Base-by-base conservation (phyloP, 2,797 vertebrate species). In the Eupleurogrammus muticus region DNA sequence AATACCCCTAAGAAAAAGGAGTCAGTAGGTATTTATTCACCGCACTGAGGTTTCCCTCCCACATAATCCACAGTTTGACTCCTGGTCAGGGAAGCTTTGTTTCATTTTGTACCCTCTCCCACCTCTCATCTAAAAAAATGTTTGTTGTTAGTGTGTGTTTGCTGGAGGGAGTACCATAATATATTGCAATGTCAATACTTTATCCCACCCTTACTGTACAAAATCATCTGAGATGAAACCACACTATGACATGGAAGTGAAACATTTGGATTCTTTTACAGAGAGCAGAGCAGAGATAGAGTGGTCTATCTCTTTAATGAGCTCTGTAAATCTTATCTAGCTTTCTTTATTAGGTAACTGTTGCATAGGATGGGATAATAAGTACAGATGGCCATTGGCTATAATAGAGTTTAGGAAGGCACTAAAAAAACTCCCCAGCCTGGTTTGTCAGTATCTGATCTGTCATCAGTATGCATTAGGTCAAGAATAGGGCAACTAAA, bases 391-490 rank as follows among this genome's bases (percentile, higher is more conserved):
- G 74, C 76, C 69, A 75, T 72, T 87, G 85, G 75, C 72, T 81
- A 23, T 92, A 93, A 93, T 92, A 79, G 75, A 87, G 88, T 91
- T 92, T 93, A 64, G 80, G 73, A 79, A 68, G 48, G 68, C 74
- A 88, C 79, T 86, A 74, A 87, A 64, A 82, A 69, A 70, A 35
- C 17, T 35, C 59, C 56, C 20, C 34, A 3, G 67, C 62, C 73
- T 63, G 32, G 28, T 56, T 65, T 72, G 62, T 79, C 67, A 79
- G 71, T 81, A 70, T 89, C 80, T 78, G 57, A 66, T 70, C 73
- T 86, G 79, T 90, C 89, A 89, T 92, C 86, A 90, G 89, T 92
- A 80, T 82, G 70, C 80, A 91, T 92, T 93, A 92, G 77, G 87
- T 84, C 81, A 87, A 84, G 82, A 71, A 56, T 77, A 84, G 78